Base-by-base conservation (phyloP, 2,113 vertebrate species). In the Furnarius figulus region DNA sequence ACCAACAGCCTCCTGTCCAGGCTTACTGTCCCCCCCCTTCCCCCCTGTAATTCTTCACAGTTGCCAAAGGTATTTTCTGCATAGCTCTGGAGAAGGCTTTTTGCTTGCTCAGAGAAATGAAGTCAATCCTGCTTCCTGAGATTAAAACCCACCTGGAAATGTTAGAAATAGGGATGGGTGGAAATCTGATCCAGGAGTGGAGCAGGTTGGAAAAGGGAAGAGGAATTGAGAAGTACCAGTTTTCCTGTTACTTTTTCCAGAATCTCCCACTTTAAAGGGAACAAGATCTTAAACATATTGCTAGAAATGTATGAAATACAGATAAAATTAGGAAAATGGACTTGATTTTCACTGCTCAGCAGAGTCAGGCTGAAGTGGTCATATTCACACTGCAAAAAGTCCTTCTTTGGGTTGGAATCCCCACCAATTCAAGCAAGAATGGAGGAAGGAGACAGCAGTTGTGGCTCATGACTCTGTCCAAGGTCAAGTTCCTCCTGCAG, bases 171-270 rank as follows among this genome's bases (percentile, higher is more conserved):
- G 10, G n/a, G 70, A 50, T 28, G 4, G 3, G 9, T 3, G 30
- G 35, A 53, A 58, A 19, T 42, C 30, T 46, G 20, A 79, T 33
- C 4, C 4, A 55, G 21, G 3, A 9, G 15, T 9, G 10, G 3
- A 9, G 13, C 7, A 7, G 24, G 15, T 5, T 70, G 37, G 49
- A 53, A 65, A 76, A 68, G 18, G 63, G 25, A 61, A 25, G 30
- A 30, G 18, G n/a, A 52, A n/a, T 0, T 11, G 16, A 35, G 30
- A 37, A 71, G 8, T 21, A 14, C 6, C 5, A 5, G 4, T 24
- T 35, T 94, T 63, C 42, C 13, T 8, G 2, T 17, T 22, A 14
- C 0, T 0, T 35, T 55, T 70, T 71, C 12, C n/a, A n/a, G 74
- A 78, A 31, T 37, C 2, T 24, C 18, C 4, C 7, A 15, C 7